phyloP scores from a whole-genome alignment of 2,113 vertebrate genomes.

The Daboia siamensis region DNA sequence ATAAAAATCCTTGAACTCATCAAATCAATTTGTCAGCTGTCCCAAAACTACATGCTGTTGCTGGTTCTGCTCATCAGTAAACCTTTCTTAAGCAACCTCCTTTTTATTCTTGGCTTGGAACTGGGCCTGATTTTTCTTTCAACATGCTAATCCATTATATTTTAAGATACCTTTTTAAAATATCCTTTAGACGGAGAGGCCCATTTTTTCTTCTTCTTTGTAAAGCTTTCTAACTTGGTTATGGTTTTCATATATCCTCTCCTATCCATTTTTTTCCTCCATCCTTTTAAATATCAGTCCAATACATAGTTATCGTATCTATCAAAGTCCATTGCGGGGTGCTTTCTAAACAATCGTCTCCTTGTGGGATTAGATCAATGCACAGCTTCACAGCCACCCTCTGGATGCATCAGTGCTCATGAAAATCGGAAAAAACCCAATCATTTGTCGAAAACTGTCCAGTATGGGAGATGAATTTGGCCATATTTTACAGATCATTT shows the following conservation, averaged over 20 bases:
- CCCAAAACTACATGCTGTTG: too few species aligned
- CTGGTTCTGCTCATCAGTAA: too few species aligned
- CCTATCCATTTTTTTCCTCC: background rate
- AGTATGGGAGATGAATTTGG: background rate
- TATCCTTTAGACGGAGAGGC: background rate
- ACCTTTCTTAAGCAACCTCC: too few species aligned
- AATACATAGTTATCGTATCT: background rate
- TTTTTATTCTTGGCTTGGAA: too few species aligned
- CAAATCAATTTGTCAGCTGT: too few species aligned
- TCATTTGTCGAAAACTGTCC: background rate
- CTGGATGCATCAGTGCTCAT: background rate
- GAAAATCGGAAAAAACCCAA: background rate
- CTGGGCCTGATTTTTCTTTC: too few species aligned
- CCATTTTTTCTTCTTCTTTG: background rate
- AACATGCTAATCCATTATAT: background rate
- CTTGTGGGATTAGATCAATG: background rate
- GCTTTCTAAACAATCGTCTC: background rate
- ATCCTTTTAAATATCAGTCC: background rate
- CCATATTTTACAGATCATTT: background rate
- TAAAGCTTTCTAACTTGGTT: background rate
- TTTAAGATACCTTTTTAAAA: background rate
- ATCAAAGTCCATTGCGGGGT: background rate
- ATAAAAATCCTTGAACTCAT: too few species aligned
- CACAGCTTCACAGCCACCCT: background rate
- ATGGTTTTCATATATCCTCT: background rate